Evolutionary conservation across 2,797 vertebrate genomes (phyloP).

Genomic region (Enteromius unitaeniatus): DNA sequence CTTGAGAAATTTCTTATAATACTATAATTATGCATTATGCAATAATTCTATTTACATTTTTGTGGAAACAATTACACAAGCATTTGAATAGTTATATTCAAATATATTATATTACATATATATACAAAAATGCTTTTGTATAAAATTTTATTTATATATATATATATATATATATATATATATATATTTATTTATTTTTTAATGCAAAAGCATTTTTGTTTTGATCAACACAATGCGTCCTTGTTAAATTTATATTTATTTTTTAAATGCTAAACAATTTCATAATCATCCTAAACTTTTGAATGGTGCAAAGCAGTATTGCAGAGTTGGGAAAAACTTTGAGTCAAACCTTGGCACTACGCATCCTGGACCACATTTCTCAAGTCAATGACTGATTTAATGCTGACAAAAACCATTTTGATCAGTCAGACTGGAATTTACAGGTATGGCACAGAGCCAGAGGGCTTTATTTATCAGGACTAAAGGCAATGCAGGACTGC

Average conservation of each 20-base stretch:
- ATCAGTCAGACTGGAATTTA: conserved; percentile 31
- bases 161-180: too few relatives aligned
- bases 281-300: not conserved
- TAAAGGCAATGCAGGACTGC: conserved; percentile 73
- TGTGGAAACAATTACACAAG: not conserved
- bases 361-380: conserved; percentile 2
- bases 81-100: too few relatives aligned
- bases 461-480: conserved; percentile 61
- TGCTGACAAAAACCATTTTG: conserved; percentile 17
- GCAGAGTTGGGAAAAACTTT: not conserved
- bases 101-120: too few relatives aligned
- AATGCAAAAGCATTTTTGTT: not conserved
- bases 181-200: too few relatives aligned
- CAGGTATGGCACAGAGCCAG: conserved; percentile 33
- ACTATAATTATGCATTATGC: not conserved
- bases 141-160: too few relatives aligned
- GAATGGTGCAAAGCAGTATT: not conserved
- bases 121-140: too few relatives aligned
- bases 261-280: not conserved
- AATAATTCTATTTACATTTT: not conserved
- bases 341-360: not conserved
- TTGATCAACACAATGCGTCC: not conserved
- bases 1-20: not conserved
- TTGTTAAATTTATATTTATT: not conserved
- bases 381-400: conserved; percentile 4